These are phyloP conservation scores for Pogoniulus pusillus DNA, from an alignment of 2,797 vertebrate genomes.

Conservation along the genomic window DNA sequence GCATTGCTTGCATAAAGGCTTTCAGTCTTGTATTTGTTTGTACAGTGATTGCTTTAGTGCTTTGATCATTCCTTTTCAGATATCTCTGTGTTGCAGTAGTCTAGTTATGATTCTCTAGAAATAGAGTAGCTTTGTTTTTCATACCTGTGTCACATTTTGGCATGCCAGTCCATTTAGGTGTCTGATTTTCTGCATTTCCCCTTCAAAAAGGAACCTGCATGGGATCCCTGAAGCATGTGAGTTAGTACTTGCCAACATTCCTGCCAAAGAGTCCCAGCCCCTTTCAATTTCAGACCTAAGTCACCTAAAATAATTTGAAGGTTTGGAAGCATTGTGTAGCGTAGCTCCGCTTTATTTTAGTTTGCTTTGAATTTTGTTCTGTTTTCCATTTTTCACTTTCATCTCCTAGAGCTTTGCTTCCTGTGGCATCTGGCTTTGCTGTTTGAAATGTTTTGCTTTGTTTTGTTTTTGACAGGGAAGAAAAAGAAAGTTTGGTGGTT, in stretches of 20 bases:
- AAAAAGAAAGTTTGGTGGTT: neutral
- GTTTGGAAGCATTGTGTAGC: neutral
- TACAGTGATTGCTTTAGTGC: slow-evolving; percentile 78
- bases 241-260: slow-evolving; percentile 80
- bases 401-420: slow-evolving; percentile 56
- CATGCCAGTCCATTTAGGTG: slow-evolving; percentile 73
- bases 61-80: slow-evolving; percentile 71
- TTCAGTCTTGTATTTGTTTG: slow-evolving; percentile 82
- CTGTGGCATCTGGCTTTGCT: slow-evolving; percentile 55
- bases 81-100: slow-evolving; percentile 71
- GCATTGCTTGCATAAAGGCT: slow-evolving; percentile 80
- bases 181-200: slow-evolving; percentile 60
- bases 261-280: slow-evolving; percentile 10
- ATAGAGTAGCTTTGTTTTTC: slow-evolving; percentile 75
- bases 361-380: neutral
- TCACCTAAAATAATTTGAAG: slow-evolving; percentile 8
- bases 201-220: slow-evolving; percentile 71
- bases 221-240: slow-evolving; percentile 75
- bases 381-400: slow-evolving; percentile 35
- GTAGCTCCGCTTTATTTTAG: slow-evolving; percentile 6
- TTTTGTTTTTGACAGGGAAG: neutral
- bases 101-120: slow-evolving; percentile 71
- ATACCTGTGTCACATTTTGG: slow-evolving; percentile 70
- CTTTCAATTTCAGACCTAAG: slow-evolving; percentile 17
- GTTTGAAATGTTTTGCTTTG: neutral